Base-by-base conservation (phyloP, 2,888 invertebrate genomes). In the Lasius platythorax region DNA sequence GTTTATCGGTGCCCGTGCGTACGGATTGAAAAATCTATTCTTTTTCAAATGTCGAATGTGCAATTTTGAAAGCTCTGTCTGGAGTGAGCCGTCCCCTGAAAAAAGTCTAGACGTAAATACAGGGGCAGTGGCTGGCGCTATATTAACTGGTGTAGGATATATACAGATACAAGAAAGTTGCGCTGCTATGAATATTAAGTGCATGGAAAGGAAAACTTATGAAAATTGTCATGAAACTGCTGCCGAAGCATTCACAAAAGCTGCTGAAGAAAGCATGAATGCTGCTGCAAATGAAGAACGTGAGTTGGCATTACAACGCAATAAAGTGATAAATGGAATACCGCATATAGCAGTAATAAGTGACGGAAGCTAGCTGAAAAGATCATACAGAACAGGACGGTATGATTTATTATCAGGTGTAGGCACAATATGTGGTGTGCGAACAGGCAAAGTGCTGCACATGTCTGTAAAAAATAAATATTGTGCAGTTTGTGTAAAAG, bases 351-450 rank as follows among this genome's bases (percentile, higher is more conserved):
- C 33, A 4, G 50, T 70, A 12, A 15, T 0, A 50, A 3, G 12
- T 70, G 53, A 70, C 2, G 50, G 30, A 68, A 68, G 50, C 11
- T 68, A 50, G 68, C 50, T 46, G 68, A 68, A 68, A 18, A 67
- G 66, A 67, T 43, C 40, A 37, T 66, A 66, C 12, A 67, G 43
- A 43, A 67, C 43, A 67, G 15, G 43, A 67, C 28, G 23, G 0
- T 67, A 43, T 67, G 43, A 67, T 43, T 43, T 28, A 28, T 12
- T 53, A 37, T 33, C 53, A 28, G 37, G 28, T 15, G 23, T 43
- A 4, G 37, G 33, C 66, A 28, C 50, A 66, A 67, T 43, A 23
- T 43, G 12, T 67, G 53, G 76, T 56, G 66, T 11, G 1, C 8
- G 15, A 50, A 46, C 50, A 3, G 53, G 50, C 3, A 46, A 37